These are phyloP conservation scores for Ips nitidus DNA, from an alignment of 1,140 invertebrate genomes.

Conservation along the genomic window DNA sequence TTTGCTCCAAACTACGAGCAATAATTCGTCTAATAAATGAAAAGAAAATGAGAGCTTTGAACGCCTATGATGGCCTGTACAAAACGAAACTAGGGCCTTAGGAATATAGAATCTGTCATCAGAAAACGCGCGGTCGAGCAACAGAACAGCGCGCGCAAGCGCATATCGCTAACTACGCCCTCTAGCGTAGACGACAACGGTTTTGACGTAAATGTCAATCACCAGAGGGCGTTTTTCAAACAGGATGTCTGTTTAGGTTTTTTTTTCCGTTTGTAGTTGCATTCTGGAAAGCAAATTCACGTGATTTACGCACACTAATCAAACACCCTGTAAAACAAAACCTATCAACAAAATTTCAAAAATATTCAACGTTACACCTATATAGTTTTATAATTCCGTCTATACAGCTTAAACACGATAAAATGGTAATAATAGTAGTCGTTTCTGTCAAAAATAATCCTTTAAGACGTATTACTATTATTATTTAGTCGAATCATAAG, in stretches of 20 bases:
- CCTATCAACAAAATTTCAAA: constrained; percentile 45
- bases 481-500: constrained; percentile 6
- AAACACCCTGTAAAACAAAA: constrained; percentile 33
- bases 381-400: constrained; percentile 38
- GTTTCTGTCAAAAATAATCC: constrained; percentile 52
- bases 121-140: constrained; percentile 39
- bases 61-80: too few species aligned
- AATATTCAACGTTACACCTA: constrained; percentile 48
- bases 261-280: too few species aligned
- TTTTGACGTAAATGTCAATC: too few species aligned
- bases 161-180: constrained; percentile 4
- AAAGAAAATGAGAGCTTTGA: too few species aligned
- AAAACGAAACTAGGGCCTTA: too few species aligned
- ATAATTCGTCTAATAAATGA: too few species aligned
- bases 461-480: constrained; percentile 38
- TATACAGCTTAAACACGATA: constrained; percentile 51
- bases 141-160: constrained; percentile 37
- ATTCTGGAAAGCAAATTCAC: too few species aligned
- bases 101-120: too few species aligned
- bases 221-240: too few species aligned
- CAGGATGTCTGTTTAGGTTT: too few species aligned
- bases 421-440: constrained; percentile 51
- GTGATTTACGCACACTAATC: too few species aligned
- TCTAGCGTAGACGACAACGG: background rate
- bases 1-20: too few species aligned